A percentile compares a stretch with the other conserved stretches of the same genome.
These are phyloP conservation scores for Lasioglossum vierecki DNA, from an alignment of 2,888 invertebrate species.

Conservation along the genomic window DNA sequence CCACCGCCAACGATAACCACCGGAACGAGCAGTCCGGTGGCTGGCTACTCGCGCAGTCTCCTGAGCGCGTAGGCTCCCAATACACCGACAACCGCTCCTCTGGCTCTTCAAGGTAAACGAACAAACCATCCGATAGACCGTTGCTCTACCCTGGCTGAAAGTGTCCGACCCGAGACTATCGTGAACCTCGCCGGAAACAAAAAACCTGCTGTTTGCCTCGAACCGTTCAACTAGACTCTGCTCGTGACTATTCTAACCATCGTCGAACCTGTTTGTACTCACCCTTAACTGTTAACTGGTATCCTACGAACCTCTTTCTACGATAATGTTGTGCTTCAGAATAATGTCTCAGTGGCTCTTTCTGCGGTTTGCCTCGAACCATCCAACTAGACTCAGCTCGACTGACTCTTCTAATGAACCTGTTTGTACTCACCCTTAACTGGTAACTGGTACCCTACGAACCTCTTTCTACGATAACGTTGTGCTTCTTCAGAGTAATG, in stretches of 20 bases:
- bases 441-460: no score
- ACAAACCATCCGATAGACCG: background rate
- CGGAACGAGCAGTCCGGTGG: slow-evolving; percentile 65
- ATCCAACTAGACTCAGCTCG: no score
- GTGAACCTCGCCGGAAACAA: background rate
- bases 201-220: background rate
- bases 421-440: no score
- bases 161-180: background rate
- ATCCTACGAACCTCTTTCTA: background rate
- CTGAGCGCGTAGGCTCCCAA: slow-evolving; percentile 76
- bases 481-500: background rate
- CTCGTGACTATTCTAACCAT: background rate
- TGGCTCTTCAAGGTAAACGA: slow-evolving; percentile 77
- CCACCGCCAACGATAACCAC: slow-evolving; percentile 63
- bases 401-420: no score
- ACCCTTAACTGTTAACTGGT: background rate
- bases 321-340: no score
- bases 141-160: background rate
- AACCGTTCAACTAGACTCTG: background rate
- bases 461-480: background rate
- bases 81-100: slow-evolving; percentile 74
- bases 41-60: slow-evolving; percentile 78
- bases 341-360: no score
- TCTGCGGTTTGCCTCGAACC: no score
- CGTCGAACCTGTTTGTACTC: background rate